Percentiles rank a stretch among this genome's conserved stretches.
These are phyloP conservation scores for Riparia riparia DNA, from an alignment of 2,113 vertebrate genomes.

Conservation along the genomic window DNA sequence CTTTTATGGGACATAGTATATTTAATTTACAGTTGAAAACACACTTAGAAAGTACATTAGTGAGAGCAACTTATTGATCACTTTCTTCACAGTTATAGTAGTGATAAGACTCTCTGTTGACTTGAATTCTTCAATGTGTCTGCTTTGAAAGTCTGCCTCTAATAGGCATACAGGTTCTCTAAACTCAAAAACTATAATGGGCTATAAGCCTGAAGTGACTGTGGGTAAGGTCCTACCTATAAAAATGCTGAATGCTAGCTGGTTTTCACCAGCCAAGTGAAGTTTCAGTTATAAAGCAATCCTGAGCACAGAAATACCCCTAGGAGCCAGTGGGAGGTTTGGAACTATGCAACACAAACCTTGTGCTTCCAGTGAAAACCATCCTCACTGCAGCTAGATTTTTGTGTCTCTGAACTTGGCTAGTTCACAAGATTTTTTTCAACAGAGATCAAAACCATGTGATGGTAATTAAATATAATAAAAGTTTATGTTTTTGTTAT, in stretches of 20 bases:
- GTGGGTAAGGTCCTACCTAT: not conserved
- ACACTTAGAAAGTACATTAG: not conserved
- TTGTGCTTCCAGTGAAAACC: not conserved
- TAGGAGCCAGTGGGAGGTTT: not conserved
- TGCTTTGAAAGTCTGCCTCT: not conserved
- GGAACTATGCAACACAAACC: not conserved
- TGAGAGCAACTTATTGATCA: not conserved
- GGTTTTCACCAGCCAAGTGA: not conserved
- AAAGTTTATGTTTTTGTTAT: not conserved
- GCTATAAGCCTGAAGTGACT: not conserved
- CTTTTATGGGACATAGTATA: not conserved
- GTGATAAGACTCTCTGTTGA: not conserved
- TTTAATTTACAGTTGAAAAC: not conserved
- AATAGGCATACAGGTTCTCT: not conserved
- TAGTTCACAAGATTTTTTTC: not conserved
- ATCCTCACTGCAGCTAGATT: not conserved
- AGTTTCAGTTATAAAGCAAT: not conserved
- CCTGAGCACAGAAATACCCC: not conserved
- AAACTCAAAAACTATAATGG: not conserved
- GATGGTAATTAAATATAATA: not conserved
- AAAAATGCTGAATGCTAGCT: not conserved
- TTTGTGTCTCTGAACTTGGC: not conserved
- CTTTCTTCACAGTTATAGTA: not conserved
- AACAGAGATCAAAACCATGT: not conserved
- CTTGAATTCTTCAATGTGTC: not conserved